Percentiles rank a stretch among this genome's conserved stretches.
phyloP scores from a whole-genome alignment of 2,888 invertebrate genomes.

The Ophion ellenae region DNA sequence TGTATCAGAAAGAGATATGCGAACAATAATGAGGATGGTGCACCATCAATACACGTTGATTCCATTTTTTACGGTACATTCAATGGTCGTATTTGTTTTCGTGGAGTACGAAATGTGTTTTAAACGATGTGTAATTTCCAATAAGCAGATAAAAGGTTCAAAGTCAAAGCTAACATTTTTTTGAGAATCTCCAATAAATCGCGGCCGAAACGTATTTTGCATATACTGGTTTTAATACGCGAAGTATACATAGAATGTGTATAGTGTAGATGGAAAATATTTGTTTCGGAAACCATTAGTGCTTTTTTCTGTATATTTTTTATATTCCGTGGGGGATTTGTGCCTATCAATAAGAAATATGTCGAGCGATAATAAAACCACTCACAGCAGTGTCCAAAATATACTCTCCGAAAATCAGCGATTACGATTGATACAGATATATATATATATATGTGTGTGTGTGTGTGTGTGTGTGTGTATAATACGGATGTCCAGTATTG shows the following conservation, averaged over 20 bases:
- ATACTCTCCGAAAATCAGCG: not conserved
- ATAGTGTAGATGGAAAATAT: not conserved
- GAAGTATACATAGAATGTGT: not conserved
- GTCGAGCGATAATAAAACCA: conserved; percentile 13
- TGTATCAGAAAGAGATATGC: not conserved
- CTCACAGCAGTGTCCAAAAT: conserved; percentile 27
- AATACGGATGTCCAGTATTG: conserved; percentile 19
- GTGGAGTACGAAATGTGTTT: too few relatives aligned
- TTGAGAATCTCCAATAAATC: not conserved
- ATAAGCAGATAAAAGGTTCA: too few relatives aligned
- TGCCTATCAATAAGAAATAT: not conserved
- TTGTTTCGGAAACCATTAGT: not conserved
- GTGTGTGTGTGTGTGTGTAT: too few relatives aligned
- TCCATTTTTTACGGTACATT: too few relatives aligned
- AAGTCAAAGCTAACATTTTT: not conserved
- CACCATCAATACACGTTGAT: too few relatives aligned
- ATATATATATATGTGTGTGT: not conserved
- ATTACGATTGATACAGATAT: not conserved
- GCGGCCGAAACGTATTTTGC: not conserved
- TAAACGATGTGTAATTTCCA: too few relatives aligned
- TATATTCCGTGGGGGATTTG: conserved; percentile 6
- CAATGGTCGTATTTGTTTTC: too few relatives aligned
- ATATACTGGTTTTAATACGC: not conserved
- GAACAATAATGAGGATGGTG: too few relatives aligned
- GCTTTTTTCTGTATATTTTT: not conserved